Conservation (phyloP, 2,113 vertebrate species). For the Antechinus flavipes region DNA sequence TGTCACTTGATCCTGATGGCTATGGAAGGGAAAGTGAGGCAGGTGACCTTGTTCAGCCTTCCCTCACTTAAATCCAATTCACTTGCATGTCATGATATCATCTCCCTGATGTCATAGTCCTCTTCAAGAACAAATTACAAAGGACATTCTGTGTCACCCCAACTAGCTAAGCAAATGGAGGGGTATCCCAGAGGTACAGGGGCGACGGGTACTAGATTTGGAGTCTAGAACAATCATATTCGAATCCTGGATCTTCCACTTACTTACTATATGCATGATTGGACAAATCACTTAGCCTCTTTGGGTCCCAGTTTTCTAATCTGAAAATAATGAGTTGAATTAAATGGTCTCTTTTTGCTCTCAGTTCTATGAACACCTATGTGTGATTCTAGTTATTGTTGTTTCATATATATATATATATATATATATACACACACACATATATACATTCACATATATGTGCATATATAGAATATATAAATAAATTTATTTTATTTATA, state of each 20-base stretch:
- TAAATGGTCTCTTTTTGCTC: neutral
- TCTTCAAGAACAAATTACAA: no score
- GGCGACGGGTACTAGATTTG: neutral
- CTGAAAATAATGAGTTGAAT: neutral
- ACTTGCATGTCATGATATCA: no score
- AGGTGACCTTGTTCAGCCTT: no score
- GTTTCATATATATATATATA: neutral
- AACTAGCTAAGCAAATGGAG: neutral
- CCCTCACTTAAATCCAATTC: no score
- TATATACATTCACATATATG: no score
- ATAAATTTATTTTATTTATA: no score
- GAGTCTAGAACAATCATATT: neutral
- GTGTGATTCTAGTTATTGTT: neutral
- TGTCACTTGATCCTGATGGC: no score
- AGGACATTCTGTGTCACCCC: neutral
- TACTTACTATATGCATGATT: neutral
- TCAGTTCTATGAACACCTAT: neutral
- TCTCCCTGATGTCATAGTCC: no score
- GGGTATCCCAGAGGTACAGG: neutral
- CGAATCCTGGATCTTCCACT: neutral
- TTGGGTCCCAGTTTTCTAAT: neutral
- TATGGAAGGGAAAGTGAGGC: no score
- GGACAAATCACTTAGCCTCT: neutral
- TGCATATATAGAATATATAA: no score
- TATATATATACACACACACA: no score